These are phyloP conservation scores for Napeogenes inachia DNA, from an alignment of 2,888 invertebrate genomes.

Conservation along the genomic window DNA sequence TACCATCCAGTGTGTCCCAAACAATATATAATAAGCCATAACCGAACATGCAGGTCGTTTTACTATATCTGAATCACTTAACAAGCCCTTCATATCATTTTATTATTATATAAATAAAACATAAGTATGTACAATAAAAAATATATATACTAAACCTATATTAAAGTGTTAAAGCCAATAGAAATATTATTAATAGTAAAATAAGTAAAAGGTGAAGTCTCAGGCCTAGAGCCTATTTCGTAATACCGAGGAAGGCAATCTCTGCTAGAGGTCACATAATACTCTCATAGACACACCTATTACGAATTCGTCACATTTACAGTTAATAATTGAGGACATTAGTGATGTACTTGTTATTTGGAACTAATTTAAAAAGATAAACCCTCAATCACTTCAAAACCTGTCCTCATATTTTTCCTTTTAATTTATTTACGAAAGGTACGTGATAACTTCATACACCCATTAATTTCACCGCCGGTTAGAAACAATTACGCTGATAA, in stretches of 20 bases:
- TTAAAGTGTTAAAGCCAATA: no score
- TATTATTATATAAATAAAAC: no score
- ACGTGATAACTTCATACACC: slow-evolving; percentile 25
- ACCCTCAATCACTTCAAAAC: neutral
- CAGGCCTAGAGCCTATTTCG: neutral
- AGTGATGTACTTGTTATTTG: slow-evolving; percentile 24
- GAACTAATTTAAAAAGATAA: neutral
- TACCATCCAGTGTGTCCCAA: slow-evolving; percentile 39
- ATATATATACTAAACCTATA: no score
- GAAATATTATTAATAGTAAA: no score
- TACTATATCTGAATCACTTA: neutral
- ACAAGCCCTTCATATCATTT: no score
- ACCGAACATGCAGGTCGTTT: slow-evolving; percentile 39
- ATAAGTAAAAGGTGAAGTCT: no score
- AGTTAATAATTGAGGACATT: slow-evolving; percentile 18
- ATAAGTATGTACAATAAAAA: no score
- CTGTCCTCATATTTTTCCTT: neutral
- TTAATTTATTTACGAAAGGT: slow-evolving; percentile 20
- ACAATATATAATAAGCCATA: slow-evolving; percentile 56
- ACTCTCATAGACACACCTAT: slow-evolving; percentile 65
- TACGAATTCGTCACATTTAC: slow-evolving; percentile 64
- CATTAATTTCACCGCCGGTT: slow-evolving; percentile 40
- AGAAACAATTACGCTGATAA: slow-evolving; percentile 53
- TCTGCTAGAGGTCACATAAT: slow-evolving; percentile 53
- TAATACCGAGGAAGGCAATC: slow-evolving; percentile 47